A percentile compares a stretch with the other conserved stretches of the same genome.
These are phyloP conservation scores for Parnassius glacialis DNA, from an alignment of 2,888 invertebrate species.

Conservation along the genomic window DNA sequence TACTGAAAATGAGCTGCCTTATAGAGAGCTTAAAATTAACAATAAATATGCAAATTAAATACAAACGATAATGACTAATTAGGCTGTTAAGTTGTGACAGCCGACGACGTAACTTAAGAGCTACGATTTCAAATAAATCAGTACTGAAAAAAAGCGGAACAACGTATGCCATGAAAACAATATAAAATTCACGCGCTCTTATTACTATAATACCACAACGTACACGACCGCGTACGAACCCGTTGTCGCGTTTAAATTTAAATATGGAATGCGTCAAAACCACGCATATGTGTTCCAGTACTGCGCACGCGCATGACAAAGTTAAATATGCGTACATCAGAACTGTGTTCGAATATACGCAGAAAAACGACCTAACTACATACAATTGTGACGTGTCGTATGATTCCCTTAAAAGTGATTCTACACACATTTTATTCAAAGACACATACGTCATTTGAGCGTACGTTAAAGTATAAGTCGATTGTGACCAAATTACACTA, in stretches of 20 bases:
- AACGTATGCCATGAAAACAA: conserved; percentile 42
- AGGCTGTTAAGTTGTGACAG: conserved; percentile 43
- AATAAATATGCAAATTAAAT: conserved; percentile 49
- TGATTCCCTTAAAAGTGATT: neutral
- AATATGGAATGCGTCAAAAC: conserved; percentile 8
- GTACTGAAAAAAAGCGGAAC: conserved; percentile 64
- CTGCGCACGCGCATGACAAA: conserved; percentile 25
- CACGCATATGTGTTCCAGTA: conserved; percentile 10
- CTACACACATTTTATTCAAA: conserved; percentile 11
- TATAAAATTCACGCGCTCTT: conserved; percentile 51
- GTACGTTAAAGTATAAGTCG: conserved; percentile 8
- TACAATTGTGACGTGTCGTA: conserved; percentile 7
- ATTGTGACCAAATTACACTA: conserved; percentile 18
- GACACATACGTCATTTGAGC: conserved; percentile 14
- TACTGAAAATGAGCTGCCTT: conserved; percentile 51
- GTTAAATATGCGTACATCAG: conserved; percentile 12
- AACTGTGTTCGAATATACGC: conserved; percentile 16
- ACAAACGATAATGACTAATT: conserved; percentile 39
- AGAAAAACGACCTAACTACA: conserved; percentile 9
- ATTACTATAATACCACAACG: conserved; percentile 41
- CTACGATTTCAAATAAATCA: conserved; percentile 50
- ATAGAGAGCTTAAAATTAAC: conserved; percentile 48
- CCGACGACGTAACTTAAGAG: conserved; percentile 33
- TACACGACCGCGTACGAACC: conserved; percentile 36
- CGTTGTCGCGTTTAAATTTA: conserved; percentile 36